phyloP scores from a whole-genome alignment of 1,140 invertebrate species.

The Drosophila varians region DNA sequence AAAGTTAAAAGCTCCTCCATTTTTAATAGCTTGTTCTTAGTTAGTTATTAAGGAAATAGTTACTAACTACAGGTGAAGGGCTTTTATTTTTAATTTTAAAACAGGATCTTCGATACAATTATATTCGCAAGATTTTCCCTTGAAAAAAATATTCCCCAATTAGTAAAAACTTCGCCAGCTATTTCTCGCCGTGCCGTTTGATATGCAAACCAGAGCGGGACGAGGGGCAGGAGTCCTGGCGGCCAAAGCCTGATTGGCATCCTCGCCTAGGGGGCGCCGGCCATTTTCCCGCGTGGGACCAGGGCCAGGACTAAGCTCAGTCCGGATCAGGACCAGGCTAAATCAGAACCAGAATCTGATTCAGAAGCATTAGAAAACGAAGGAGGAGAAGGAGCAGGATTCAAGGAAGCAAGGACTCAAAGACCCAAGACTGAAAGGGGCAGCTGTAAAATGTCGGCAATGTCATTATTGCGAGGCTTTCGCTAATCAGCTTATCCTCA shows the following conservation, averaged over 20 bases:
- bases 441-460: slow-evolving; percentile 68
- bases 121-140: too few relatives aligned
- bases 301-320: neutral
- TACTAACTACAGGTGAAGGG: too few relatives aligned
- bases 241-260: slow-evolving; percentile 45
- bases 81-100: too few relatives aligned
- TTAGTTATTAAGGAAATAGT: neutral
- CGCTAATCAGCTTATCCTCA: slow-evolving; percentile 80
- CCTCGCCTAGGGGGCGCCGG: slow-evolving; percentile 35
- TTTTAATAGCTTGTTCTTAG: neutral
- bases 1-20: neutral
- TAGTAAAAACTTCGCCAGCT: neutral
- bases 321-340: neutral
- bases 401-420: neutral
- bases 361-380: slow-evolving; percentile 6
- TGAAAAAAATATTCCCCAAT: neutral
- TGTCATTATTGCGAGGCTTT: slow-evolving; percentile 63
- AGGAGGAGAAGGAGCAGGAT: too few relatives aligned
- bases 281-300: slow-evolving; percentile 5
- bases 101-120: too few relatives aligned
- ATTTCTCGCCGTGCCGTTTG: neutral
- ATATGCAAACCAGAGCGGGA: slow-evolving; percentile 29
- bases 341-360: slow-evolving; percentile 5
- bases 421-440: neutral
- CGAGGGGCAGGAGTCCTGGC: slow-evolving; percentile 1